Evolutionary conservation across 2,888 invertebrate species (phyloP).

Genomic region (Incurvaria masculella): DNA sequence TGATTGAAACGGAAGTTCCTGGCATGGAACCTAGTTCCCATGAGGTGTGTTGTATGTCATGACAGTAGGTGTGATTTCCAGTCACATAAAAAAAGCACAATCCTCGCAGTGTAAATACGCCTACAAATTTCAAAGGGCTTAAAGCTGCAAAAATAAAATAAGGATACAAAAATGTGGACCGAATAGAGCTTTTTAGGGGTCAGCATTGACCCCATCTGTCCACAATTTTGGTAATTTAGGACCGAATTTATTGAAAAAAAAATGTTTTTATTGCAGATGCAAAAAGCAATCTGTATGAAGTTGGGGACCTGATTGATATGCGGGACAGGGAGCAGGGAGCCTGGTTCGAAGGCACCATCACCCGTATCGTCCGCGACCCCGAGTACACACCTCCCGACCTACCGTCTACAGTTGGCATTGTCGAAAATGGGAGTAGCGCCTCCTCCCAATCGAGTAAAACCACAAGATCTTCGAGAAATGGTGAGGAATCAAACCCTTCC

Average conservation of each 20-base stretch:
- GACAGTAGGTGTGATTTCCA: too few species aligned
- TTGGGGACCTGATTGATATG: slow-evolving; percentile 67
- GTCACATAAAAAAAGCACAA: too few species aligned
- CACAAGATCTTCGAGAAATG: slow-evolving; percentile 10
- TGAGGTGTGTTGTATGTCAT: too few species aligned
- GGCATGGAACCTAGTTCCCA: too few species aligned
- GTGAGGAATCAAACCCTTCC: background rate
- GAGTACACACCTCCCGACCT: slow-evolving; percentile 2
- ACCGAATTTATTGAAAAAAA: background rate
- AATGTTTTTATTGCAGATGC: slow-evolving; percentile 27
- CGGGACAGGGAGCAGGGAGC: slow-evolving; percentile 60
- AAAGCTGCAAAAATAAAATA: background rate
- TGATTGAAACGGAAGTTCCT: too few species aligned
- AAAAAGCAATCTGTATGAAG: slow-evolving; percentile 46
- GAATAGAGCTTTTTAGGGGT: background rate
- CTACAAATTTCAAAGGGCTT: too few species aligned
- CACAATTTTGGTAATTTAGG: background rate
- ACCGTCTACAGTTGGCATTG: too few species aligned
- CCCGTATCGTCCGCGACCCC: slow-evolving; percentile 47
- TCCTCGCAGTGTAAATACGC: too few species aligned
- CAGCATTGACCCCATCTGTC: too few species aligned
- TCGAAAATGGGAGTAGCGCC: too few species aligned
- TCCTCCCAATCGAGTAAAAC: too few species aligned
- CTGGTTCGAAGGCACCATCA: slow-evolving; percentile 70
- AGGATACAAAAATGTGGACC: background rate